A percentile compares a stretch with the other conserved stretches of the same genome.
phyloP scores from a whole-genome alignment of 2,113 vertebrate genomes.

The Psophia crepitans region DNA sequence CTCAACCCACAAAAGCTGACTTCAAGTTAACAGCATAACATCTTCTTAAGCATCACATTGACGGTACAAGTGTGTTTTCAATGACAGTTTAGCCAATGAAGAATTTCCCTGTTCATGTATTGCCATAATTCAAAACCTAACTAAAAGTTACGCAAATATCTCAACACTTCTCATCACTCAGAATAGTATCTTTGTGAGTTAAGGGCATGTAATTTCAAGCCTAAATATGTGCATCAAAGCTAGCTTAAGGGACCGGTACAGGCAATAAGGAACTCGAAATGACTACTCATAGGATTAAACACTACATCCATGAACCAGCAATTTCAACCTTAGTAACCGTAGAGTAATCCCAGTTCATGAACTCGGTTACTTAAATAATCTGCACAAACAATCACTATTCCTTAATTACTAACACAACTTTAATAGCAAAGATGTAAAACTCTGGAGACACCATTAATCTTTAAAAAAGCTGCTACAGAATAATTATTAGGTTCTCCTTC shows the following conservation, averaged over 20 bases:
- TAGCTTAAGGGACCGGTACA: neutral
- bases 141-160: neutral
- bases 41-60: neutral
- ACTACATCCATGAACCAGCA: neutral
- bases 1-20: neutral
- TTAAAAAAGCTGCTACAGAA: neutral
- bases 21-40: neutral
- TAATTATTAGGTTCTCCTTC: neutral
- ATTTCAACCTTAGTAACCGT: neutral
- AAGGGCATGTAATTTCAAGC: neutral
- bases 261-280: neutral
- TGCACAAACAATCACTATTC: neutral
- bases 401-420: constrained; percentile 11
- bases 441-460: neutral
- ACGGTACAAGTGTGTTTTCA: neutral
- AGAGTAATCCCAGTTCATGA: neutral
- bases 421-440: constrained; percentile 3
- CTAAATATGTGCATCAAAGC: neutral
- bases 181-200: neutral
- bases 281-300: neutral
- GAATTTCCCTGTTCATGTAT: neutral
- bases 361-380: neutral
- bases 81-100: neutral
- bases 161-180: neutral
- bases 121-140: neutral